Evolutionary conservation across 2,797 vertebrate species (phyloP), one percentile per base, ranked within the genome.

Genomic region (Acomys russatus): DNA sequence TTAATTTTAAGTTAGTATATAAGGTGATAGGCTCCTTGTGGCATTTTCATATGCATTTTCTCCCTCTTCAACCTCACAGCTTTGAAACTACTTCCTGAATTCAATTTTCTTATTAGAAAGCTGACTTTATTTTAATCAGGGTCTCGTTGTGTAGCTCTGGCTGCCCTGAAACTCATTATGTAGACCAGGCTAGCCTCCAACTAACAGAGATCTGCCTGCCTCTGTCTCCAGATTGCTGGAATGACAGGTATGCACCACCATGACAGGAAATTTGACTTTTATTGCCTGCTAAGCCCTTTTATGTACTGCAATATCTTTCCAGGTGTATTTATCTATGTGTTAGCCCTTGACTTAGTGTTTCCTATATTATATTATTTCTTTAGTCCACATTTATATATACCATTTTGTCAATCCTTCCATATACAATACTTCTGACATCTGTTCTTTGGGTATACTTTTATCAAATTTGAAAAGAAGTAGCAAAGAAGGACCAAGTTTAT

Each of bases 401-500:
- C 1, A 59, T 3, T 3, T 80, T 8, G 61, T 71, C 91, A 59
- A 54, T 35, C 78, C 59, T 77, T 54, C 38, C 35, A 17, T n/a
- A 77, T 66, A 18, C 9, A 91, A 66, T 71, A 77, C 82, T 84
- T 88, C 51, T 51, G 30, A 64, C 23, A 12, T 9, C 54, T 73
- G n/a, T 49, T 25, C 25, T 54, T 38, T 56, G 9, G 17, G n/a
- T 17, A 85, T 22, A 17, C 35, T 85, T 38, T 66, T 30, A 91
- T 91, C 38, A 77, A 56, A 77, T 89, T 86, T 92, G 51, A 92
- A 92, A 94, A 22, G 6, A 56, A 85, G 22, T 77, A 73, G 77
- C 61, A 71, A 92, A 51, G 23, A 11, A 74, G 66, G 78, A 3
- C 33, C 77, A 51, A 78, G 5, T 64, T 93, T 90, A 51, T 92